Conservation (phyloP, 2,888 invertebrate genomes). For the Catonia carolina region DNA sequence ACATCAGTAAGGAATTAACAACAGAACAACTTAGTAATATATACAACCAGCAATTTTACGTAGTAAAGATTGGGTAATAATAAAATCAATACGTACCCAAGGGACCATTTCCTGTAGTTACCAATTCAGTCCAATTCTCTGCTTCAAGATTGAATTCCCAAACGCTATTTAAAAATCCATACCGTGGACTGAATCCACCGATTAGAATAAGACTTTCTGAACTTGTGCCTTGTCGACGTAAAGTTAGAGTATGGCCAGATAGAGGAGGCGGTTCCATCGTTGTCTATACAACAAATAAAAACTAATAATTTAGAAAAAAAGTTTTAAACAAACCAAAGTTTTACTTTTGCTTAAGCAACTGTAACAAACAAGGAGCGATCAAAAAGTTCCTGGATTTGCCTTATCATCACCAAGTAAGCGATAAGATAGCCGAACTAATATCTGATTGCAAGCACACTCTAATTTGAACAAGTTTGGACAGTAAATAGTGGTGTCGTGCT, state of each 20-base stretch:
- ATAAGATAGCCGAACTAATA: too few species aligned
- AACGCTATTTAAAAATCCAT: conserved; percentile 64
- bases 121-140: conserved; percentile 63
- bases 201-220: conserved; percentile 73
- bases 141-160: conserved; percentile 76
- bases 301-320: background rate
- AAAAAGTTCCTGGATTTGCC: too few species aligned
- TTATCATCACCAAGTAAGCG: too few species aligned
- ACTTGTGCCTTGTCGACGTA: conserved; percentile 60
- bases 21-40: too few species aligned
- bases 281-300: conserved; percentile 38
- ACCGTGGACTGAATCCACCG: conserved; percentile 74
- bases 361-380: background rate
- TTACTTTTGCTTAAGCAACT: background rate
- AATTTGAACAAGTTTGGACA: too few species aligned
- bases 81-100: conserved; percentile 50
- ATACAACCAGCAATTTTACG: too few species aligned
- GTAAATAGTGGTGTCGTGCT: too few species aligned
- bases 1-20: too few species aligned
- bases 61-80: background rate
- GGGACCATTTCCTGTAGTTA: conserved; percentile 66
- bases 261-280: conserved; percentile 61
- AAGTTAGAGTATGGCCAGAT: conserved; percentile 86
- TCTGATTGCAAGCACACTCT: too few species aligned
- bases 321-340: background rate